phyloP scores from a whole-genome alignment of 2,797 vertebrate species.

The Sitta carolinensis region DNA sequence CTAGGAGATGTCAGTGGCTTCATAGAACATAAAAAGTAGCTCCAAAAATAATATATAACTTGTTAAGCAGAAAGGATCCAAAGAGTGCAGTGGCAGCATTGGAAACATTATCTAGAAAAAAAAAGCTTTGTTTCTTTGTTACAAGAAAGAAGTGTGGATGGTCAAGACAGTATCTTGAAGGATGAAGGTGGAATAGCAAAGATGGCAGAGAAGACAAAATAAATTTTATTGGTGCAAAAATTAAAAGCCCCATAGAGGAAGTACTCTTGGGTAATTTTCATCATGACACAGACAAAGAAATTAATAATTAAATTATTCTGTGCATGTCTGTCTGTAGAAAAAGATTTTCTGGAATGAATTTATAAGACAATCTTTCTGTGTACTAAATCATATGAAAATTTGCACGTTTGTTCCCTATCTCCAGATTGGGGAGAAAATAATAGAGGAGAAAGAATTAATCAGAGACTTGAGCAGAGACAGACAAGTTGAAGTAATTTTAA shows the following conservation, averaged over 20 bases:
- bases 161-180: neutral
- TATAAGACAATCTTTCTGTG: neutral
- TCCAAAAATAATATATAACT: neutral
- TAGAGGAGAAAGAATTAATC: neutral
- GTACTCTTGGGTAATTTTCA: neutral
- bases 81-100: neutral
- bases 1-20: neutral
- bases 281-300: neutral
- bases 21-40: neutral
- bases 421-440: neutral
- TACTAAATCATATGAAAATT: neutral
- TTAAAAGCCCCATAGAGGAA: neutral
- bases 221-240: neutral
- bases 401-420: neutral
- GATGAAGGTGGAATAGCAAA: neutral
- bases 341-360: neutral
- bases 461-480: neutral
- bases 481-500: neutral
- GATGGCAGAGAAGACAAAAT: neutral
- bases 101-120: neutral
- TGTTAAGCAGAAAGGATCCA: neutral
- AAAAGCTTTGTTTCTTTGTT: neutral
- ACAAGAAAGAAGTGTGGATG: neutral
- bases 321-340: neutral
- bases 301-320: neutral